A percentile compares a stretch with the other conserved stretches of the same genome.
These are phyloP conservation scores for Caenorhabditis plicata DNA, from an alignment of 2,888 invertebrate genomes.

Conservation along the genomic window DNA sequence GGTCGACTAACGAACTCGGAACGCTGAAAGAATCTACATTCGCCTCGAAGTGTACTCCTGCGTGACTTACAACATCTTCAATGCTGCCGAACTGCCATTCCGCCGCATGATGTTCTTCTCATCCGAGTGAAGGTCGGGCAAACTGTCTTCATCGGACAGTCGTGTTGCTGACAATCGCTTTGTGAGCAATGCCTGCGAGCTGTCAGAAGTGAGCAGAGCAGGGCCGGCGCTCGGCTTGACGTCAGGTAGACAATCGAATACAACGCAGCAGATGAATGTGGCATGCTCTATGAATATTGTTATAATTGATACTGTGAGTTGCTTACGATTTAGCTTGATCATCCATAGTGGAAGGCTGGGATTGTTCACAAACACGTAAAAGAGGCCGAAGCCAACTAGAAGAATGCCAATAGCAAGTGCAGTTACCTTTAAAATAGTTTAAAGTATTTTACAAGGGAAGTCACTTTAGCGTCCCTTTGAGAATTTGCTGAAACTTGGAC, in stretches of 20 bases:
- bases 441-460: background rate
- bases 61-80: slow-evolving; percentile 54
- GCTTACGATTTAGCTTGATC: slow-evolving; percentile 44
- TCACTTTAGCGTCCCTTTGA: too few relatives aligned
- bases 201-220: slow-evolving; percentile 49
- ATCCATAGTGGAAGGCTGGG: slow-evolving; percentile 46
- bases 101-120: slow-evolving; percentile 62
- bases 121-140: slow-evolving; percentile 63
- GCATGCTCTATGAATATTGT: slow-evolving; percentile 35
- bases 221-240: slow-evolving; percentile 49
- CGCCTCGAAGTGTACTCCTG: too few relatives aligned
- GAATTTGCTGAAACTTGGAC: too few relatives aligned
- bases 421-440: slow-evolving; percentile 47
- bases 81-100: slow-evolving; percentile 54
- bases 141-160: slow-evolving; percentile 52
- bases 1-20: slow-evolving; percentile 40
- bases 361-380: slow-evolving; percentile 55
- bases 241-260: slow-evolving; percentile 62
- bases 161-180: slow-evolving; percentile 37
- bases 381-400: slow-evolving; percentile 55
- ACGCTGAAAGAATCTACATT: slow-evolving; percentile 37
- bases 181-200: slow-evolving; percentile 54
- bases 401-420: slow-evolving; percentile 58
- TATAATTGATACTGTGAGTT: background rate
- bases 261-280: slow-evolving; percentile 49